Percentiles rank a stretch among this genome's conserved stretches.
These are phyloP conservation scores for Girardinus metallicus DNA, from an alignment of 2,797 vertebrate genomes.

Conservation along the genomic window DNA sequence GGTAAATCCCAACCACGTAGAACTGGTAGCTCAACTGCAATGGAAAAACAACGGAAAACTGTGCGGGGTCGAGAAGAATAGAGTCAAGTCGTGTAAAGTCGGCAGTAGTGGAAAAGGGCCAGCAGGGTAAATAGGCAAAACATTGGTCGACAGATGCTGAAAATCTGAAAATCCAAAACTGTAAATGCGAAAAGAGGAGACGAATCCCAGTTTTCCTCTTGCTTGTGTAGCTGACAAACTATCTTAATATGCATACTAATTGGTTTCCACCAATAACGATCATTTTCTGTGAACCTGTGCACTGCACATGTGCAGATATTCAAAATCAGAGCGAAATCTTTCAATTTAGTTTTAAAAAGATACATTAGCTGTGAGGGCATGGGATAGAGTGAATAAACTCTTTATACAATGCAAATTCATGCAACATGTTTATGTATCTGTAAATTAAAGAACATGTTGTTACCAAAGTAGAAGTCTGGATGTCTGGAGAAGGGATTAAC, in stretches of 20 bases:
- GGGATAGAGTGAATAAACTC: neutral
- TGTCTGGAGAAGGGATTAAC: neutral
- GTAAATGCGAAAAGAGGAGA: neutral
- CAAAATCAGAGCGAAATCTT: neutral
- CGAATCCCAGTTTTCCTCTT: neutral
- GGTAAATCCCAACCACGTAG: neutral
- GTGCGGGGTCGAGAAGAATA: neutral
- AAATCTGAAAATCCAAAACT: neutral
- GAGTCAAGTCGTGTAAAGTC: neutral
- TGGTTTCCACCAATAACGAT: neutral
- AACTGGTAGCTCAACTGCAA: neutral
- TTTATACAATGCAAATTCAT: neutral
- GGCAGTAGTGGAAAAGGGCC: neutral
- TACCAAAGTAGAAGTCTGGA: neutral
- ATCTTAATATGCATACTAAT: neutral
- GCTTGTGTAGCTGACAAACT: neutral
- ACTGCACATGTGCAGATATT: neutral
- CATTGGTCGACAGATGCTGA: neutral
- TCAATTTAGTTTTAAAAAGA: neutral
- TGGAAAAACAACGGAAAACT: neutral
- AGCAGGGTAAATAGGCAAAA: no score
- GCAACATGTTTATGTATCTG: neutral
- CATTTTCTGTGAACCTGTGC: neutral
- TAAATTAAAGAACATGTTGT: conserved; percentile 14
- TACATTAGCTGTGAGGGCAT: neutral